Evolutionary conservation across 2,113 vertebrate genomes (phyloP).

Genomic region (Tympanuchus pallidicinctus): DNA sequence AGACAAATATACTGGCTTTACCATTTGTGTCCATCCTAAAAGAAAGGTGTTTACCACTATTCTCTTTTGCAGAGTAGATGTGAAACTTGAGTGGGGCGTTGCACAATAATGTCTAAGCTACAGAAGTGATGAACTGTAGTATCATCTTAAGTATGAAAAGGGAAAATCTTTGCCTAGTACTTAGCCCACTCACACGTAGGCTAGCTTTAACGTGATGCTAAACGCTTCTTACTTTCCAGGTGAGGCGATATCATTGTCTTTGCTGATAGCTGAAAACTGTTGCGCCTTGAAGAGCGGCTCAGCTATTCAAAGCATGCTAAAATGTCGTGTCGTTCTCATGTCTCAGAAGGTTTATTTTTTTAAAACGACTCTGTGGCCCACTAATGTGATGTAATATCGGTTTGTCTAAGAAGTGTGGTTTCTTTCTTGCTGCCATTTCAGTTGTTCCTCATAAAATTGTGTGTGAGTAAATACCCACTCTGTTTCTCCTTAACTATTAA

Average conservation of each 20-base stretch:
- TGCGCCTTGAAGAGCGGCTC: conserved; percentile 12
- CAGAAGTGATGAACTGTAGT: conserved; percentile 3
- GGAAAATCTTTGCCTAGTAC: conserved; percentile 47
- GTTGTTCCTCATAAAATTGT: conserved; percentile 45
- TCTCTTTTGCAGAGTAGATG: background rate
- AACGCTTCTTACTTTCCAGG: conserved; percentile 50
- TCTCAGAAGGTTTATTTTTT: conserved; percentile 64
- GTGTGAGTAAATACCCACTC: conserved; percentile 36
- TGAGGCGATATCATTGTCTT: conserved; percentile 7
- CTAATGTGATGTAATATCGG: conserved; percentile 48
- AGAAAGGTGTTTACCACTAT: conserved; percentile 31
- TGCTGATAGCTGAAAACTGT: conserved; percentile 30
- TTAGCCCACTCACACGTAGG: conserved; percentile 42
- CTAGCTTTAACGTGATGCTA: conserved; percentile 66
- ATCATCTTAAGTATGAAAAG: conserved; percentile 60
- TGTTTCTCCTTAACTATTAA: conserved; percentile 43
- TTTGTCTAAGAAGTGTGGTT: conserved; percentile 38
- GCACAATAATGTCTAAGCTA: conserved; percentile 22
- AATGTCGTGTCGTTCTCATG: conserved; percentile 36
- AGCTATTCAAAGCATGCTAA: conserved; percentile 61
- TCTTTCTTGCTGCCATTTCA: conserved; percentile 29
- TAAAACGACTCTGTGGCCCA: conserved; percentile 45
- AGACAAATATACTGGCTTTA: conserved; percentile 13
- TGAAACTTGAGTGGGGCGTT: conserved; percentile 54
- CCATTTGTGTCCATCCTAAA: conserved; percentile 46